Evolutionary conservation across 2,888 invertebrate genomes (phyloP).

Genomic region (Omphaloscelis lunosa): DNA sequence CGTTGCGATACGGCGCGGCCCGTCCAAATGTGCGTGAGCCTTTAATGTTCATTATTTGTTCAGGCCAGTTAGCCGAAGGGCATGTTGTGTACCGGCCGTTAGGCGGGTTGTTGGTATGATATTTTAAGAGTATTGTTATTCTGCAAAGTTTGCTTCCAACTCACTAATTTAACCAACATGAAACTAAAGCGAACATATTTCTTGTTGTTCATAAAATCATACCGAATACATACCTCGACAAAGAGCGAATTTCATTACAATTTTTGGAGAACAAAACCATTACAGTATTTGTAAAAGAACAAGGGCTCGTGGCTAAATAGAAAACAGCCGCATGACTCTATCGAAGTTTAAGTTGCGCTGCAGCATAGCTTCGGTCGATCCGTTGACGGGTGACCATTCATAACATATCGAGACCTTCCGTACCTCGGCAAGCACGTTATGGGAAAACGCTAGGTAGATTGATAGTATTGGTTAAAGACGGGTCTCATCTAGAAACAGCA

Average conservation of each 20-base stretch:
- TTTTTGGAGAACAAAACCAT: background rate
- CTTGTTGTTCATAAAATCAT: background rate
- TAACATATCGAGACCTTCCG: too few relatives aligned
- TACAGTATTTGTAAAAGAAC: background rate
- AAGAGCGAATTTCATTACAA: background rate
- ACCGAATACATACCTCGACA: background rate
- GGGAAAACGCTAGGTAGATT: too few relatives aligned
- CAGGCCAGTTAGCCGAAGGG: constrained; percentile 18
- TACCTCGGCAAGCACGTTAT: too few relatives aligned
- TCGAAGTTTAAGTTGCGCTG: too few relatives aligned
- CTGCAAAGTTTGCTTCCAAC: background rate
- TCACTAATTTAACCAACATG: background rate
- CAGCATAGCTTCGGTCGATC: too few relatives aligned
- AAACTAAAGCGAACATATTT: background rate
- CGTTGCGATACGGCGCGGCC: background rate
- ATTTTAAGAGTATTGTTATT: constrained; percentile 13
- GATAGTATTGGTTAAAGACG: too few relatives aligned
- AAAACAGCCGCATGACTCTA: too few relatives aligned
- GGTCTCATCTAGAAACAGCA: too few relatives aligned
- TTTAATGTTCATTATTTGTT: constrained; percentile 23
- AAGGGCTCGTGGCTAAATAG: background rate
- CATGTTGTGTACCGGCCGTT: background rate
- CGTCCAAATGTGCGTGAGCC: background rate
- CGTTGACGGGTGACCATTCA: too few relatives aligned
- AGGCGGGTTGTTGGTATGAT: background rate